Base-by-base conservation (phyloP, 2,113 vertebrate species). In the Isurus oxyrinchus region DNA sequence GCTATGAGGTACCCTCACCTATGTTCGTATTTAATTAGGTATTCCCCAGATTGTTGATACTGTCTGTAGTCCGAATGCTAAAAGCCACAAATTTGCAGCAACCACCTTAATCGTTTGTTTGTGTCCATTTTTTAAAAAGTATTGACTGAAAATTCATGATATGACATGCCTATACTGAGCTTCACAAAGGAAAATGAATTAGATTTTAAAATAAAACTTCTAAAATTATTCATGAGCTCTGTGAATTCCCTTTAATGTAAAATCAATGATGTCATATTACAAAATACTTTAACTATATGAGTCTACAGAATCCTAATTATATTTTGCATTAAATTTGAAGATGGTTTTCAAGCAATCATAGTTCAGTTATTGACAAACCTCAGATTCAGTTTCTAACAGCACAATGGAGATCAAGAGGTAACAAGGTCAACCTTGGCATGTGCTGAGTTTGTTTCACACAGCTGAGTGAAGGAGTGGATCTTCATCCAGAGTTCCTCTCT, bases 221-320 rank as follows among this genome's bases (percentile, higher is more conserved):
- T 53, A 55, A 19, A 88, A 55, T 88, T 88, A 88, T 88, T 88
- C 86, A 88, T 88, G 49, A 88, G 49, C 86, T 55, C 86, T 88
- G 86, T 53, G 86, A 88, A 88, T 88, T 88, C 86, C 49, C 49
- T 25, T 88, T 55, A 25, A 88, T 88, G 53, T 88, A 55, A 88
- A 88, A 88, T 88, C 86, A 53, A 88, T 55, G 86, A 27, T 44
- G 1, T 87, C 44, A 55, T 49, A 88, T 88, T 88, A 31, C 49
- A 88, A 53, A 88, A 88, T 21, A 88, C 55, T 23, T 88, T 88
- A 88, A 88, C 49, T 88, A 88, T 25, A 87, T 88, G 25, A 88
- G 49, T 55, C 86, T 88, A 23, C 53, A 55, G 49, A 55, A 88
- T 55, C 1, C 49, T 23, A 88, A 88, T 88, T 88, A 53, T 53